Evolutionary conservation across 2,113 vertebrate species (phyloP).

Genomic region (Eurystomus gularis): DNA sequence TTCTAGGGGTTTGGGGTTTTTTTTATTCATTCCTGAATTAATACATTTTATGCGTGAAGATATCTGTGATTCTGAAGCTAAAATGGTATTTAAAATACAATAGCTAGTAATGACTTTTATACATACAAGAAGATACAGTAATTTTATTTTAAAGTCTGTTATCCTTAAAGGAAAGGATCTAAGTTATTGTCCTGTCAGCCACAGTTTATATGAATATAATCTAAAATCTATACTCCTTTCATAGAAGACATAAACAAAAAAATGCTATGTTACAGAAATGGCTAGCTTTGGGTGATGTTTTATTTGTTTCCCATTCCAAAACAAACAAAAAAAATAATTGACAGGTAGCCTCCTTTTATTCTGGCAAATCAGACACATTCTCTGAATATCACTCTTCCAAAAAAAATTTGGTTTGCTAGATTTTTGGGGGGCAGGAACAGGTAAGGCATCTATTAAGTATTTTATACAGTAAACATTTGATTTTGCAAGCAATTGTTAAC

Average conservation of each 20-base stretch:
- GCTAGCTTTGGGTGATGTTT: neutral
- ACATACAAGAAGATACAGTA: neutral
- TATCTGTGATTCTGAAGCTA: slow-evolving; percentile 14
- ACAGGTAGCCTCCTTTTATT: neutral
- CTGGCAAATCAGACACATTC: neutral
- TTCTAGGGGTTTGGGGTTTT: neutral
- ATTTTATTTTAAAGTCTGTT: slow-evolving; percentile 19
- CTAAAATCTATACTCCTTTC: neutral
- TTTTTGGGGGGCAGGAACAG: fast-evolving
- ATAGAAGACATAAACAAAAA: slow-evolving; percentile 12
- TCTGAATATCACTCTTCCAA: neutral
- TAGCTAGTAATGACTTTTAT: neutral
- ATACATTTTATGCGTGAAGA: neutral
- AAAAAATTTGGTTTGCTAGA: neutral
- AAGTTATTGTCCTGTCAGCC: neutral
- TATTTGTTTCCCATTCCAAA: neutral
- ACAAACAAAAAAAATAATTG: neutral
- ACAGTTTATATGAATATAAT: neutral
- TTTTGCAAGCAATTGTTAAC: neutral
- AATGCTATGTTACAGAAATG: neutral
- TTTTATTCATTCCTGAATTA: neutral
- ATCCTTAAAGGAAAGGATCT: neutral
- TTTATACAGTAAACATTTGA: neutral
- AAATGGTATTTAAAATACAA: slow-evolving; percentile 8
- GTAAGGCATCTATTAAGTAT: neutral